A percentile compares a stretch with the other conserved stretches of the same genome.
phyloP scores from a whole-genome alignment of 2,888 invertebrate genomes.

The Stenotaenia linearis region DNA sequence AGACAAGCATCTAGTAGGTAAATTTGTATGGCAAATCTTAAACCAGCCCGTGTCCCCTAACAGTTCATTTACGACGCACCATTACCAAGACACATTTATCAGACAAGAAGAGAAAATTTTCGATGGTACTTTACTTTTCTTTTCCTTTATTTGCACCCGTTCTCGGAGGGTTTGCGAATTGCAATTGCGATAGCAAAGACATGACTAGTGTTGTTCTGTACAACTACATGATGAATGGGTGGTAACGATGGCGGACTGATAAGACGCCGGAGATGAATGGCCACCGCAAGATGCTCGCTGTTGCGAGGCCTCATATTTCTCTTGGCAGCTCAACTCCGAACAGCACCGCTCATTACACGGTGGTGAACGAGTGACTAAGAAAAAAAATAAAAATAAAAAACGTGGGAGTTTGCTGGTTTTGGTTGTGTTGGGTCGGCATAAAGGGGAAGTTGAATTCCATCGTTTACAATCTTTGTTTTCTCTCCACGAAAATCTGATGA shows the following conservation, averaged over 20 bases:
- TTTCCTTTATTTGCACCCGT: not conserved
- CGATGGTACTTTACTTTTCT: not conserved
- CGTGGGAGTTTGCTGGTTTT: not conserved
- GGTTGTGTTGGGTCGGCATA: not conserved
- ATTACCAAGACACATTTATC: not conserved
- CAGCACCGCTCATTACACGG: slow-evolving; percentile 20
- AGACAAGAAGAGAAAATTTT: not conserved
- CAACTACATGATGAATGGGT: slow-evolving; percentile 23
- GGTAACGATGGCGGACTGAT: slow-evolving; percentile 24
- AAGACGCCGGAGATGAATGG: slow-evolving; percentile 14
- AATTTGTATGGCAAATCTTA: slow-evolving; percentile 4
- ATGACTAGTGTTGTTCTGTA: slow-evolving; percentile 24
- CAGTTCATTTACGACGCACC: not conserved
- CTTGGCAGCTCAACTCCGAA: slow-evolving; percentile 10
- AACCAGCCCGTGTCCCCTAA: not conserved
- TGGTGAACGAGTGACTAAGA: not conserved
- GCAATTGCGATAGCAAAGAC: slow-evolving; percentile 20
- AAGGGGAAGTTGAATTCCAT: not conserved
- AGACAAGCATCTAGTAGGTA: not conserved
- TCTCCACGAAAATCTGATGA: not conserved
- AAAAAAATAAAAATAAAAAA: not conserved
- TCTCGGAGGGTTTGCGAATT: slow-evolving; percentile 2
- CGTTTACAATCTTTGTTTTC: not conserved
- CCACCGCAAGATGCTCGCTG: slow-evolving; percentile 20
- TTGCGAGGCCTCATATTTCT: slow-evolving; percentile 23